These are phyloP conservation scores for Pelodiscus sinensis DNA, from an alignment of 2,113 vertebrate species.

Conservation along the genomic window DNA sequence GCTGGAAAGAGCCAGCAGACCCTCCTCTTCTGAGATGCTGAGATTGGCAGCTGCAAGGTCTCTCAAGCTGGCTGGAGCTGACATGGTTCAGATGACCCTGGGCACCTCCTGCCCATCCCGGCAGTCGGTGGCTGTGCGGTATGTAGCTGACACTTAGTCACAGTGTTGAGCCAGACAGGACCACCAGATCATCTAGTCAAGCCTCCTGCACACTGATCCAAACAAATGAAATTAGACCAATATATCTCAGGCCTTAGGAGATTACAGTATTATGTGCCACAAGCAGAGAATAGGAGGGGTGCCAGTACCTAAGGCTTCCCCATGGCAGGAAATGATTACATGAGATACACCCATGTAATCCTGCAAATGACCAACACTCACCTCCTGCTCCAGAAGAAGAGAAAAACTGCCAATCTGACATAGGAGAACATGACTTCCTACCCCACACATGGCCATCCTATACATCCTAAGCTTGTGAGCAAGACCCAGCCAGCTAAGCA, in stretches of 20 bases:
- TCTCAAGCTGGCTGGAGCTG: conserved; percentile 71
- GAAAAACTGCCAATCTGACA: neutral
- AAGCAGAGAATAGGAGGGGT: neutral
- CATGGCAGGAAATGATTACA: neutral
- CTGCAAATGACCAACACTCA: neutral
- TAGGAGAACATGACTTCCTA: neutral
- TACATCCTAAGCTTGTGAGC: neutral
- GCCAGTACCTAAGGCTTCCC: neutral
- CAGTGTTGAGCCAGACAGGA: neutral
- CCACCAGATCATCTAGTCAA: neutral
- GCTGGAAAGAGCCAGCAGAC: conserved; percentile 75
- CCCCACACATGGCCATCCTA: neutral
- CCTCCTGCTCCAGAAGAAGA: neutral
- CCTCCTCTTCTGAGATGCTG: conserved; percentile 74
- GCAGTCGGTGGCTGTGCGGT: conserved; percentile 72
- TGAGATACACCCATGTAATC: neutral
- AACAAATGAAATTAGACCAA: neutral
- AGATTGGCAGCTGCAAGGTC: conserved; percentile 82
- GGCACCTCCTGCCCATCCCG: neutral
- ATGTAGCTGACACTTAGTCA: neutral
- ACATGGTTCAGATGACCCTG: conserved; percentile 52
- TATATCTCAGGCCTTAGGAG: neutral
- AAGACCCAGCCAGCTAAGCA: neutral
- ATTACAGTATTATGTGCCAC: neutral
- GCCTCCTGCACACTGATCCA: neutral